Conservation (phyloP, 2,113 vertebrate genomes). For the Girardinichthys multiradiatus region DNA sequence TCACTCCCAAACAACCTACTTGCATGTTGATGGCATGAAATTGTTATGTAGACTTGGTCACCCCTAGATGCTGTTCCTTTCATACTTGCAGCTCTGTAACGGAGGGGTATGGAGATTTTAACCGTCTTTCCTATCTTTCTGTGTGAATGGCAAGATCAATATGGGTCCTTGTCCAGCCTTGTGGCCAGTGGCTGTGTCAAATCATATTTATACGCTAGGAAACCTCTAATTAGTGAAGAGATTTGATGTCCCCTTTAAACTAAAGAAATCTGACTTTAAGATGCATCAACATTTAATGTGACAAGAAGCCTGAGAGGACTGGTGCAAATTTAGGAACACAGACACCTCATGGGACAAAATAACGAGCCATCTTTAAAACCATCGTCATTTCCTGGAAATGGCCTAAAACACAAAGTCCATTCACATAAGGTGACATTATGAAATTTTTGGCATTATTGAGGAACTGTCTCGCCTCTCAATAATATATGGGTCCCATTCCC, state of each 20-base stretch:
- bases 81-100: too few species aligned
- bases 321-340: slow-evolving; percentile 24
- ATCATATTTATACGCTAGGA: too few species aligned
- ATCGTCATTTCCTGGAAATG: slow-evolving; percentile 56
- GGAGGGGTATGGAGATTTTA: too few species aligned
- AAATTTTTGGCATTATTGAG: slow-evolving; percentile 69
- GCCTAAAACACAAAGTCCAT: slow-evolving; percentile 61
- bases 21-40: too few species aligned
- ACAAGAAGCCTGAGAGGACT: slow-evolving; percentile 32
- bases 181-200: too few species aligned
- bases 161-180: too few species aligned
- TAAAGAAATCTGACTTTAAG: slow-evolving; percentile 27
- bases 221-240: neutral
- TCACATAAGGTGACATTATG: slow-evolving; percentile 59
- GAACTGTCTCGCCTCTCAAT: slow-evolving; percentile 67
- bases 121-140: too few species aligned
- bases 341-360: slow-evolving; percentile 35
- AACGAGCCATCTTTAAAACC: slow-evolving; percentile 54
- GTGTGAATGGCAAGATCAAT: too few species aligned
- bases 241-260: neutral
- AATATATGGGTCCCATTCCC: slow-evolving; percentile 63
- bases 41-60: too few species aligned
- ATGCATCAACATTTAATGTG: slow-evolving; percentile 15
- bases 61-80: too few species aligned
- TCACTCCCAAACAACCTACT: too few species aligned